phyloP scores from a whole-genome alignment of 2,797 vertebrate species.

The Molossus alvarezi region DNA sequence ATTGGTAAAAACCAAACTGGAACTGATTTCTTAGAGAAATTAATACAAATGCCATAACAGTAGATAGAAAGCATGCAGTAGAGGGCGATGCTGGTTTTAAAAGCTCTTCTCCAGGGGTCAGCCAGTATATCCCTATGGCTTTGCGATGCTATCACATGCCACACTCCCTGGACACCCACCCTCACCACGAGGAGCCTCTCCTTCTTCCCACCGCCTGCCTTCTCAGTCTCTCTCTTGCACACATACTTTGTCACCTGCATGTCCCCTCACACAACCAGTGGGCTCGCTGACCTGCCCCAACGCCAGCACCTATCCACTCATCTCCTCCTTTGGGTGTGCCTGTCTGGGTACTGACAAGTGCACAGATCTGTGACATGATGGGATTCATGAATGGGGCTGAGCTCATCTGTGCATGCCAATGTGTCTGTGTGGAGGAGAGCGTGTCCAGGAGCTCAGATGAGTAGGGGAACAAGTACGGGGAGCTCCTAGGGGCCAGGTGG shows the following conservation, averaged over 20 bases:
- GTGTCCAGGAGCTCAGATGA: background rate
- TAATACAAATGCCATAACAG: conserved; percentile 37
- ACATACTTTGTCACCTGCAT: conserved; percentile 13
- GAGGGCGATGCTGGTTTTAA: conserved; percentile 59
- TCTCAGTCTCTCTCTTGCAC: conserved; percentile 18
- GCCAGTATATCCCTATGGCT: background rate
- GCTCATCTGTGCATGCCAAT: background rate
- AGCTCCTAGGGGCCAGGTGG: background rate
- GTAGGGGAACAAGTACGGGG: background rate
- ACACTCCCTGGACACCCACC: background rate
- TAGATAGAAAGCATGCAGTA: conserved; percentile 57
- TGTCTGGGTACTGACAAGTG: background rate
- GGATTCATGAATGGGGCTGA: background rate
- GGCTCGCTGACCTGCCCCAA: background rate
- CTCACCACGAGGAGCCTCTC: background rate
- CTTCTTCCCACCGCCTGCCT: background rate
- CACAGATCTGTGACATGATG: background rate
- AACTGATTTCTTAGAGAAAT: conserved; percentile 71
- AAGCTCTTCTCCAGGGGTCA: conserved; percentile 53
- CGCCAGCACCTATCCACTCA: background rate
- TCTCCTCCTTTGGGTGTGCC: background rate
- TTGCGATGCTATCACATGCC: background rate
- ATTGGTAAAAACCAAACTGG: conserved; percentile 78
- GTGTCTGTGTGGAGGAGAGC: background rate
- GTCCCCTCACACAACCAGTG: background rate